Evolutionary conservation across 2,113 vertebrate genomes (phyloP), one percentile per base, ranked within the genome.

Genomic region (Xyrauchen texanus): DNA sequence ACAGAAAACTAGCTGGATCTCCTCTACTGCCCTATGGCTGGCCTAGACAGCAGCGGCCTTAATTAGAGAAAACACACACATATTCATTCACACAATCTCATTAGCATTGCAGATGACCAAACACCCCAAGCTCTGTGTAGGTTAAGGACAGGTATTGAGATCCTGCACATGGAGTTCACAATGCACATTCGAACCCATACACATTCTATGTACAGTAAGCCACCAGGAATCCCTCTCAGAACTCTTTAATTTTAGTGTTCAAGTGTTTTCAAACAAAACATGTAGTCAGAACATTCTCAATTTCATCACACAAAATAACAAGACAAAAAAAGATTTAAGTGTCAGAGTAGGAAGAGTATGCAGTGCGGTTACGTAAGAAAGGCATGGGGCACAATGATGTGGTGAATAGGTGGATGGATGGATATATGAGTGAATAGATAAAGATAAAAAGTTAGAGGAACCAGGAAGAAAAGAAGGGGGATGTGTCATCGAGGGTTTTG

Each of bases 91-190:
- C 16, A 12, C 60, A 49, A 10, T 21, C 49, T 57, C 65, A 60
- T 78, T 77, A 76, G 51, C 44, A 62, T 11, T 42, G 79, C 83
- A 78, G 60, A 79, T 79, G 61, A 75, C 47, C 67, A 78, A 79
- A 78, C 44, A 42, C 65, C 51, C 49, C 13, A 44, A 73, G 60
- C 21, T 78, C 44, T 34, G 21, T 34, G 21, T 34, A 34, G 21
- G 21, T 34, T 34, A 34, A 34, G 21, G 21, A 34, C 21, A 34
- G 21, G 21, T 1, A 34, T 34, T 1, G 21, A 74, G 51, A 57
- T 10, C 45, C 11, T 47, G 60, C 45, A 79, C 49, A 16, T 78
- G 46, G 4, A 66, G 8, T 78, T 7, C 71, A 80, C 60, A 42
- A 8, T 58, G 53, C 55, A 47, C 46, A 76, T 51, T 72, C 21